These are phyloP conservation scores for Glandiceps talaboti DNA, from an alignment of 53 echinoderm and acorn worm genomes.

Conservation along the genomic window DNA sequence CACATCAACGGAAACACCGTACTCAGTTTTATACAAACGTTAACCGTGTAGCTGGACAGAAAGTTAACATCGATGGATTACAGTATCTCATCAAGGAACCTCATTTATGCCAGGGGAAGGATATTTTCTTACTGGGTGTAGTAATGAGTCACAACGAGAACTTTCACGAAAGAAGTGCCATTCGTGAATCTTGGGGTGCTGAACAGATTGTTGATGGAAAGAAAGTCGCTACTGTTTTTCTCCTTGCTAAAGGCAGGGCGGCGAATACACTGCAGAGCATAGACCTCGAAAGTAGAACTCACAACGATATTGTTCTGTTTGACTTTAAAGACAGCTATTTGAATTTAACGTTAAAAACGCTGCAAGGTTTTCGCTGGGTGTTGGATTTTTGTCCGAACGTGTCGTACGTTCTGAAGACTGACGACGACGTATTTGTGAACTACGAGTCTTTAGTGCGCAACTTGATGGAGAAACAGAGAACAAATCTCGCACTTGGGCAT, in stretches of 20 bases:
- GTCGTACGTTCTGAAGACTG: slow-evolving; percentile 75
- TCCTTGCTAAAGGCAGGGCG: slow-evolving; percentile 74
- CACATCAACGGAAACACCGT: no score
- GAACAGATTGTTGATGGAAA: slow-evolving; percentile 26
- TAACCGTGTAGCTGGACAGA: neutral
- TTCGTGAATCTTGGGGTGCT: slow-evolving; percentile 71
- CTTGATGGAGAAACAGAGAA: neutral
- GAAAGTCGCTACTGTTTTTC: slow-evolving; percentile 41
- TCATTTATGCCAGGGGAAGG: neutral
- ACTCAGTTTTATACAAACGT: neutral
- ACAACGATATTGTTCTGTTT: slow-evolving; percentile 69
- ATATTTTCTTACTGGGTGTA: slow-evolving; percentile 30
- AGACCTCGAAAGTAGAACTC: slow-evolving; percentile 43
- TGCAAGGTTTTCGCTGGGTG: slow-evolving; percentile 70
- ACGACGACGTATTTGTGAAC: slow-evolving; percentile 98
- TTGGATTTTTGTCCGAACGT: slow-evolving; percentile 53
- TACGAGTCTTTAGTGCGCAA: slow-evolving; percentile 14
- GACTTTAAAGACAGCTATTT: slow-evolving; percentile 57
- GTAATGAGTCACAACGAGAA: slow-evolving; percentile 26
- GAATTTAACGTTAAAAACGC: slow-evolving; percentile 70
- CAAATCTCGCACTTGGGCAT: slow-evolving; percentile 19
- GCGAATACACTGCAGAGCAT: slow-evolving; percentile 44
- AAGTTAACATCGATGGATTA: neutral
- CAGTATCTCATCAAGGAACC: neutral
- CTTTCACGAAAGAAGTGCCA: slow-evolving; percentile 57